Base-by-base conservation (phyloP, 2,113 vertebrate genomes). In the Romanogobio albipinnatus region DNA sequence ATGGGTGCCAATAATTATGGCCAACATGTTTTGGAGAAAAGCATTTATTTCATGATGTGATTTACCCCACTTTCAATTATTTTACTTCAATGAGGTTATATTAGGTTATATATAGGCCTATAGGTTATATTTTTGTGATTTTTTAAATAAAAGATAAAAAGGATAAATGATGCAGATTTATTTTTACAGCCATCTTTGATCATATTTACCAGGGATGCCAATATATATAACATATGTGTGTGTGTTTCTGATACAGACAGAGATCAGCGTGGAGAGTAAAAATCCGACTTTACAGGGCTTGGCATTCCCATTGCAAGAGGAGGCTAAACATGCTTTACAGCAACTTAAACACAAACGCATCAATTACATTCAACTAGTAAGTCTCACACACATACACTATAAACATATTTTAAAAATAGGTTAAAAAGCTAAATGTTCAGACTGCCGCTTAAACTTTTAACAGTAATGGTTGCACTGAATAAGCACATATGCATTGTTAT, bases 351-450 rank as follows among this genome's bases (percentile, higher is more conserved):
- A 96, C 91, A 96, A 93, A 90, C 94, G 92, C 10, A 94, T 99
- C 93, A 98, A 99, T 94, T 99, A 99, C 91, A 97, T 99, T 86
- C 98, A 99, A 91, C 94, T 99, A 95, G 98, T 99, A 91, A 91
- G 96, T 51, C 49, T 0, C 19, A 61, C 39, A 81, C 43, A 75
- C 26, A 17, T 39, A 81, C 11, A 45, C 47, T 45, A 19, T 22
- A 4, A 17, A 45, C 8, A 74, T 15, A 47, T 56, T 56, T 56
- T 56, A 56, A 19, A 56, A 8, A 17, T 22, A 56, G 53, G 17
- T 11, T 9, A 1, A 39, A 36, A 78, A 45, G 11, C 33, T 0
- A 45, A 45, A 24, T 15, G 7, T 79, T 45, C 22, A 79, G 53
- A 78, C 19, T 59, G 17, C 4, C 75, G 26, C 33, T 10, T 43